Conservation (phyloP, 2,113 vertebrate species). For the Siniperca chuatsi region DNA sequence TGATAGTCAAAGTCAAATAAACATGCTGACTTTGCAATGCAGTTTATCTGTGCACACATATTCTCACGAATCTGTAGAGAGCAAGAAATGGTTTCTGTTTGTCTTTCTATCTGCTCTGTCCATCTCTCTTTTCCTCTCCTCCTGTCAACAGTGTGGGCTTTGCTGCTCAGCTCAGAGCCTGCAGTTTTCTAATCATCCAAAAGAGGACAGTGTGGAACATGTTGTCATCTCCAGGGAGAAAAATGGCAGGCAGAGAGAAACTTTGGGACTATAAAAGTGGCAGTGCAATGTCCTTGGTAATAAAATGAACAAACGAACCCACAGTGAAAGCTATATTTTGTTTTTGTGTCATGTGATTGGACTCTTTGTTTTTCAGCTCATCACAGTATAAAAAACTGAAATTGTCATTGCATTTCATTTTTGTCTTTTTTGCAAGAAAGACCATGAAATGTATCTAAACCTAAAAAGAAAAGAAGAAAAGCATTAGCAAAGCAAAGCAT, state of each 20-base stretch:
- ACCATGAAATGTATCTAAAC: not conserved
- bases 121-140: slow-evolving; percentile 19
- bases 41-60: slow-evolving; percentile 36
- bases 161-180: slow-evolving; percentile 8
- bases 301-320: slow-evolving; percentile 14
- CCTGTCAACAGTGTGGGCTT: not conserved
- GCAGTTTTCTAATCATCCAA: slow-evolving; percentile 75
- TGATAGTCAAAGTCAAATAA: slow-evolving; percentile 67
- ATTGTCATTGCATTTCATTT: not conserved
- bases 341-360: not conserved
- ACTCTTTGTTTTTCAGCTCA: not conserved
- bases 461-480: not conserved
- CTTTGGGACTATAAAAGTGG: not conserved
- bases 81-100: slow-evolving; percentile 12
- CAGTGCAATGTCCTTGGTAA: slow-evolving; percentile 22
- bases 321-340: not conserved
- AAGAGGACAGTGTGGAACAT: slow-evolving; percentile 83
- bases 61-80: slow-evolving; percentile 33
- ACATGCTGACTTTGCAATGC: slow-evolving; percentile 63
- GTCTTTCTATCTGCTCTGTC: slow-evolving; percentile 34
- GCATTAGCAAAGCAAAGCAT: not conserved
- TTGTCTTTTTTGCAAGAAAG: not conserved
- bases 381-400: not conserved
- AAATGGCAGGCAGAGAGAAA: slow-evolving; percentile 15
- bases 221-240: slow-evolving; percentile 71